Evolutionary conservation across 1,140 invertebrate species (phyloP).

Genomic region (Bombyx mandarina): DNA sequence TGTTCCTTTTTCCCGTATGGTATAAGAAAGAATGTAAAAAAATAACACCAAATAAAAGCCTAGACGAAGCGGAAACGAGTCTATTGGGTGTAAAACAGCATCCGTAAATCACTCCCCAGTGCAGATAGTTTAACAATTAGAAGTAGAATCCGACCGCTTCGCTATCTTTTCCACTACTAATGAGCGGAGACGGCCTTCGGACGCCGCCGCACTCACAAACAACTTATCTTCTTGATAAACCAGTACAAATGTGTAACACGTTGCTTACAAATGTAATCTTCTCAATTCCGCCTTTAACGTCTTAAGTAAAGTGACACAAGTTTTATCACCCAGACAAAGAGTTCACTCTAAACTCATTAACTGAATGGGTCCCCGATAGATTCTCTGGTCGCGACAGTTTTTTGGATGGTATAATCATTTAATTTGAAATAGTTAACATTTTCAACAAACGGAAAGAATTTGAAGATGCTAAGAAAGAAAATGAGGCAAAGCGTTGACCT

Average conservation of each 20-base stretch:
- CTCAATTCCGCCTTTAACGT: conserved; percentile 48
- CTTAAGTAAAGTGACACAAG: conserved; percentile 45
- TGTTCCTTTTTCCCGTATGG: too few relatives aligned
- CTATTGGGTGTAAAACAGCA: conserved; percentile 20
- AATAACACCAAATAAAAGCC: too few relatives aligned
- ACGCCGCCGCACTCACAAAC: conserved; percentile 35
- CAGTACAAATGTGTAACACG: conserved; percentile 57
- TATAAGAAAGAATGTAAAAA: too few relatives aligned
- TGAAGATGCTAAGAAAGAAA: too few relatives aligned
- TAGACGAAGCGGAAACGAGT: background rate
- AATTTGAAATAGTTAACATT: too few relatives aligned
- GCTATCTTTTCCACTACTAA: conserved; percentile 50
- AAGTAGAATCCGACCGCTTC: conserved; percentile 33
- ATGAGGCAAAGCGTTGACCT: background rate
- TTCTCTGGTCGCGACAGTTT: background rate
- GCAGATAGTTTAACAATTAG: conserved; percentile 51
- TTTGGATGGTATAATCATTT: too few relatives aligned
- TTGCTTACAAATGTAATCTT: conserved; percentile 36
- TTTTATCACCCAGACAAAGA: conserved; percentile 39
- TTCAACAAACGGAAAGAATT: background rate
- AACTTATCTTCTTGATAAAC: conserved; percentile 55
- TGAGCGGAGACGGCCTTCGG: conserved; percentile 38
- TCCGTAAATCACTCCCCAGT: conserved; percentile 32
- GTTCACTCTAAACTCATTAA: conserved; percentile 36
- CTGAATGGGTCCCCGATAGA: conserved; percentile 33